Evolutionary conservation across 2,113 vertebrate genomes (phyloP).

Genomic region (Pagrus major): DNA sequence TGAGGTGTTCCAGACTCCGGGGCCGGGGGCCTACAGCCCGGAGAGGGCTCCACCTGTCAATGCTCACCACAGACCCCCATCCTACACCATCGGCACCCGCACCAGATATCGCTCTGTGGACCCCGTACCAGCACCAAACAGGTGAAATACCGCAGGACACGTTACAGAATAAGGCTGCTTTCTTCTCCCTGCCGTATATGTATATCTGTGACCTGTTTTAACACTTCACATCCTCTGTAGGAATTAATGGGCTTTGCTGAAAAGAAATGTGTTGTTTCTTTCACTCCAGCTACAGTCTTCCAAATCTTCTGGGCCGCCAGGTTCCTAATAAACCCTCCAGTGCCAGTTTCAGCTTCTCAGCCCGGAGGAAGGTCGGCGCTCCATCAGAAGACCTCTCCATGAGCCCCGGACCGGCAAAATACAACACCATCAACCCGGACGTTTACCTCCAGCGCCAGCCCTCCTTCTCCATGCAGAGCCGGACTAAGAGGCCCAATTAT

Average conservation of each 20-base stretch:
- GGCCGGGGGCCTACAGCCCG: conserved; percentile 90
- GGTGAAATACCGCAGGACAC: conserved; percentile 47
- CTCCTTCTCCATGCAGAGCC: conserved; percentile 88
- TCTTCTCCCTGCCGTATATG: no score
- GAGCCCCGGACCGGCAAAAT: conserved; percentile 87
- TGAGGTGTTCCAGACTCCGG: conserved; percentile 82
- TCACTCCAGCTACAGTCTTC: conserved; percentile 85
- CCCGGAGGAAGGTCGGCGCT: conserved; percentile 61
- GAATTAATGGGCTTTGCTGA: no score
- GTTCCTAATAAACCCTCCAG: conserved; percentile 85
- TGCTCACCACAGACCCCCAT: conserved; percentile 83
- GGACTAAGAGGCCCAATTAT: conserved; percentile 74
- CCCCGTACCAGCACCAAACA: conserved; percentile 87
- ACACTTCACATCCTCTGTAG: no score
- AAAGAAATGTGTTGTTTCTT: not conserved
- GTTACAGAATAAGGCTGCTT: not conserved
- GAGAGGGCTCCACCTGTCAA: conserved; percentile 84
- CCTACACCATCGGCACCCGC: conserved; percentile 87
- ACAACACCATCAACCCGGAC: conserved; percentile 85
- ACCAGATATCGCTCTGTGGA: conserved; percentile 83
- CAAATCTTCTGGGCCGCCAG: conserved; percentile 85
- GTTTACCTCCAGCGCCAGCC: conserved; percentile 84
- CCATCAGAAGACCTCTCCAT: conserved; percentile 84
- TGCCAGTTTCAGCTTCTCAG: conserved; percentile 84
- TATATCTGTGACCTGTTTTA: not conserved